Conservation (phyloP, 2,888 invertebrate genomes). For the Bembecia ichneumoniformis region DNA sequence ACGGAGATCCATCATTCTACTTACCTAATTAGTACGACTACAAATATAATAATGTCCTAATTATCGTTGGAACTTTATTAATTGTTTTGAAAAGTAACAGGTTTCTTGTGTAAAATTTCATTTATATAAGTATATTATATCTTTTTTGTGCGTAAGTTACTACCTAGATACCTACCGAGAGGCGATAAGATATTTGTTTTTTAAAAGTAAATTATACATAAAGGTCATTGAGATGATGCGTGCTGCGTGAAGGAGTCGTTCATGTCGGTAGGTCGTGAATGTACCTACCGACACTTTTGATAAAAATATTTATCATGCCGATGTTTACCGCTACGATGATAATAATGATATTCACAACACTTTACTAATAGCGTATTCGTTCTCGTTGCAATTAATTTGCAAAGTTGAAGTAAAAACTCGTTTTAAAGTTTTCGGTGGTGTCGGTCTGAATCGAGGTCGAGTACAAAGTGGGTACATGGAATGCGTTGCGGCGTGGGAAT, state of each 20-base stretch:
- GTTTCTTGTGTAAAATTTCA: too few relatives aligned
- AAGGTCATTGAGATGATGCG: not conserved
- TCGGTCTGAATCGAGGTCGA: constrained; percentile 50
- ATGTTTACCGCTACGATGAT: not conserved
- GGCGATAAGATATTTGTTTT: not conserved
- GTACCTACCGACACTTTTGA: not conserved
- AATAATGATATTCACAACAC: not conserved
- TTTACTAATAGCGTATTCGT: too few relatives aligned
- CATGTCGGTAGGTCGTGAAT: too few relatives aligned
- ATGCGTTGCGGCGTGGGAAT: constrained; percentile 63
- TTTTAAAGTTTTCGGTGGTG: not conserved
- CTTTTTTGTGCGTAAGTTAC: too few relatives aligned
- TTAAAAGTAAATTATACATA: not conserved
- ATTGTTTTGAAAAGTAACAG: too few relatives aligned
- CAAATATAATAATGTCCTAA: too few relatives aligned
- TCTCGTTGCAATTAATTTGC: too few relatives aligned
- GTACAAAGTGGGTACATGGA: constrained; percentile 37
- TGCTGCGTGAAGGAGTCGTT: not conserved
- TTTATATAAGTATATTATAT: too few relatives aligned
- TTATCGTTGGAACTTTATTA: too few relatives aligned
- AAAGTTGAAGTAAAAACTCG: not conserved
- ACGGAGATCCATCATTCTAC: too few relatives aligned
- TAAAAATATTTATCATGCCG: not conserved
- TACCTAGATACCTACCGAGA: not conserved
- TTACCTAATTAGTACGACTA: too few relatives aligned